Evolutionary conservation across 2,797 vertebrate genomes (phyloP), one percentile per base, ranked within the genome.

Genomic region (Danio aesculapii): DNA sequence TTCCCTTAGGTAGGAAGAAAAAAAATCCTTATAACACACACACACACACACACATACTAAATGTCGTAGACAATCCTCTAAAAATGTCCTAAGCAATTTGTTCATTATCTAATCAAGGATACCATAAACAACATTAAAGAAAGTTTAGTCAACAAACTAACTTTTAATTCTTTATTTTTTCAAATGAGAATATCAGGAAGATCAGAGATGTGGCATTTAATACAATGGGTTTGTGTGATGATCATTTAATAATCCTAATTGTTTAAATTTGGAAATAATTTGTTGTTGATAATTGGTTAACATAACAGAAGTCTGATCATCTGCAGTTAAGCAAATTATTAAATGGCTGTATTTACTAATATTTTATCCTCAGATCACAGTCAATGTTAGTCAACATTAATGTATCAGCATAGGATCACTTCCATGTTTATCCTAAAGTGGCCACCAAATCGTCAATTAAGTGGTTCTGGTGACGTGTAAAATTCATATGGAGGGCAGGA

Each of bases 171-270:
- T 66, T 3, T 19, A 47, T 30, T 49, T 57, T 17, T 17, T 17
- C 44, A 30, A 57, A 47, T 41, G 6, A 49, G 64, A 43, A 19
- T 10, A 49, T 78, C 69, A 10, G 14, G 6, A 75, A 57, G 6
- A 67, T 59, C n/a, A 58, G 74, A 79, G 46, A 67, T 55, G 50
- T 8, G 39, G 11, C 39, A 55, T 71, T 71, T 55, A 71, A 55
- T 57, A 43, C 43, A 44, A 44, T 44, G 39, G 52, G n/a, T 44
- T 71, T 57, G 6, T 44, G 39, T 57, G 16, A 71, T 57, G 30
- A 30, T 57, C 19, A 11, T 57, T 71, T 57, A 71, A 19, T n/a
- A 8, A 61, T 49, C 47, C 6, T 0, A 46, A 73, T 59, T 47
- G 58, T 44, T 73, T 73, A 46, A 58, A 58, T 14, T 1, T 46